Conservation (phyloP, 2,888 invertebrate genomes). For the Cryptophagus acutangulus region DNA sequence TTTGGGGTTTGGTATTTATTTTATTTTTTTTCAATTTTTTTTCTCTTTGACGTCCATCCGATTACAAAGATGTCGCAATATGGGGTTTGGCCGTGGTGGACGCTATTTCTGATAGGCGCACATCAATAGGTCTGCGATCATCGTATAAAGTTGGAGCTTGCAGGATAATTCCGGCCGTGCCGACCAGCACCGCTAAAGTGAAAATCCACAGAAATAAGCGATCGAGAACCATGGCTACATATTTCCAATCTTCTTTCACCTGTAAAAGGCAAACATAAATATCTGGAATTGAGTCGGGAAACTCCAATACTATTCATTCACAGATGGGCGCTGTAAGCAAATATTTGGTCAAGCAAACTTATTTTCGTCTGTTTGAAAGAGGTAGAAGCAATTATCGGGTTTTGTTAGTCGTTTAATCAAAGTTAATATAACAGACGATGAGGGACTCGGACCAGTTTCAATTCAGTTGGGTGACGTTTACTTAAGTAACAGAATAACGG, state of each 20-base stretch:
- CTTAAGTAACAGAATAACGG: no score
- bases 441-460: no score
- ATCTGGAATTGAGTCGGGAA: not conserved
- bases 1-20: no score
- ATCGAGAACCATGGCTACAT: constrained; percentile 96
- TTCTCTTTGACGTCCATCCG: not conserved
- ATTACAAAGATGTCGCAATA: constrained; percentile 47
- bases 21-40: not conserved
- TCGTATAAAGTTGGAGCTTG: constrained; percentile 94
- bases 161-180: constrained; percentile 89
- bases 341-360: no score
- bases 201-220: constrained; percentile 96
- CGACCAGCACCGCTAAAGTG: constrained; percentile 89
- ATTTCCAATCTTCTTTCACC: constrained; percentile 99
- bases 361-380: no score
- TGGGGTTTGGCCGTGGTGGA: constrained; percentile 83
- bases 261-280: no score
- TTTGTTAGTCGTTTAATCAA: no score
- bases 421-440: no score
- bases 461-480: constrained; percentile 1
- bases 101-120: constrained; percentile 83
- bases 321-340: no score
- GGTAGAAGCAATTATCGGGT: no score
- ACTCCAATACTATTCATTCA: constrained; percentile 3
- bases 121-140: constrained; percentile 82